These are phyloP conservation scores for Lepisosteus osseus DNA, from an alignment of 2,113 vertebrate genomes.

Conservation along the genomic window DNA sequence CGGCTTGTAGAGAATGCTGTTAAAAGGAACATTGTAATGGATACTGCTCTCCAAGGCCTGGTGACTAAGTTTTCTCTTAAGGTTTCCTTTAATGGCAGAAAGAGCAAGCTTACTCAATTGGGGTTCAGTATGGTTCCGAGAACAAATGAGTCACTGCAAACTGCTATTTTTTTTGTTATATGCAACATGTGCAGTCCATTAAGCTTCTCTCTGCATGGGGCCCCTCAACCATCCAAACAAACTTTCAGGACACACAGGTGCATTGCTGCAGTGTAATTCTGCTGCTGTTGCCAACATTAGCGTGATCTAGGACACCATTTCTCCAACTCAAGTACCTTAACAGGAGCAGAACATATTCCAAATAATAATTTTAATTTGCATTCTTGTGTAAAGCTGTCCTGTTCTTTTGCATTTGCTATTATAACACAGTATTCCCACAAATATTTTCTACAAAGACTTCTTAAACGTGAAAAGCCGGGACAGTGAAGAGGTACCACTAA, in stretches of 20 bases:
- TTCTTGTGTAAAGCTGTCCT: too few species aligned
- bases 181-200: neutral
- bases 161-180: neutral
- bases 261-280: too few species aligned
- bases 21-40: neutral
- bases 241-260: neutral
- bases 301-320: too few species aligned
- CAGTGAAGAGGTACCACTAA: too few species aligned
- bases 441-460: too few species aligned
- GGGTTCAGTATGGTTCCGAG: neutral
- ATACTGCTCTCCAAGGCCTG: neutral
- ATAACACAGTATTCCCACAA: too few species aligned
- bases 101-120: neutral
- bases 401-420: too few species aligned
- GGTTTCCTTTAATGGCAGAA: neutral
- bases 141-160: constrained; percentile 4
- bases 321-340: too few species aligned
- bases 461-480: too few species aligned
- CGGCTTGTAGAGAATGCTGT: neutral
- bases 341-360: too few species aligned
- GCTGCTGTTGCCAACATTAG: too few species aligned
- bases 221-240: neutral
- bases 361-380: too few species aligned
- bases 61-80: neutral
- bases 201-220: neutral